Percentiles rank a stretch among this genome's conserved stretches.
Evolutionary conservation across 2,888 invertebrate species (phyloP).

Genomic region (Imbricaverruca yamaguchii): DNA sequence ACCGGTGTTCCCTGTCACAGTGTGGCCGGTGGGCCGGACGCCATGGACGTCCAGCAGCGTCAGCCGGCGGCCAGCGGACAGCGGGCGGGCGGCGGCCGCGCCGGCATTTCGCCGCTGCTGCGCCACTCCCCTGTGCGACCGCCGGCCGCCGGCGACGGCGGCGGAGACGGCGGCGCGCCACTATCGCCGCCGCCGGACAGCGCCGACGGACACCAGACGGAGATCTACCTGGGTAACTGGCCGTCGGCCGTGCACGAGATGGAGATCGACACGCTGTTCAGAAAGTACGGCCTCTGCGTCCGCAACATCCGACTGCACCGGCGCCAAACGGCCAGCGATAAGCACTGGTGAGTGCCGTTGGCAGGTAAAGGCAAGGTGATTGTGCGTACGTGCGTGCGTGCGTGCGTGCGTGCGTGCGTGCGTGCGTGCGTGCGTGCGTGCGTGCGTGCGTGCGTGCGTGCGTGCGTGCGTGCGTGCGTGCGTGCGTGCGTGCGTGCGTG

Average conservation of each 20-base stretch:
- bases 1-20: too few species aligned
- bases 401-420: neutral
- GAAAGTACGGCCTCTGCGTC: neutral
- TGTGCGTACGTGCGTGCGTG: neutral
- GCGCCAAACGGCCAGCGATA: too few species aligned
- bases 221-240: conserved; percentile 21
- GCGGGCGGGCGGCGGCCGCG: neutral
- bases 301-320: neutral
- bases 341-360: neutral
- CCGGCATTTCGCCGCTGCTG: conserved; percentile 14
- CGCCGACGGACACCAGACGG: neutral
- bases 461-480: too few species aligned
- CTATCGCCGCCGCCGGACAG: neutral
- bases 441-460: neutral
- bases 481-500: too few species aligned
- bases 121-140: neutral
- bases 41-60: too few species aligned
- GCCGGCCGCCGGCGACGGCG: neutral
- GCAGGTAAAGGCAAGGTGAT: neutral
- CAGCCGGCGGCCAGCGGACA: too few species aligned
- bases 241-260: neutral
- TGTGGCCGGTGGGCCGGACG: too few species aligned
- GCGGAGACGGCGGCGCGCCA: neutral
- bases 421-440: neutral
- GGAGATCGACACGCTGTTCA: neutral